phyloP scores from a whole-genome alignment of 1,140 invertebrate genomes.

The Rhynchophorus ferrugineus region DNA sequence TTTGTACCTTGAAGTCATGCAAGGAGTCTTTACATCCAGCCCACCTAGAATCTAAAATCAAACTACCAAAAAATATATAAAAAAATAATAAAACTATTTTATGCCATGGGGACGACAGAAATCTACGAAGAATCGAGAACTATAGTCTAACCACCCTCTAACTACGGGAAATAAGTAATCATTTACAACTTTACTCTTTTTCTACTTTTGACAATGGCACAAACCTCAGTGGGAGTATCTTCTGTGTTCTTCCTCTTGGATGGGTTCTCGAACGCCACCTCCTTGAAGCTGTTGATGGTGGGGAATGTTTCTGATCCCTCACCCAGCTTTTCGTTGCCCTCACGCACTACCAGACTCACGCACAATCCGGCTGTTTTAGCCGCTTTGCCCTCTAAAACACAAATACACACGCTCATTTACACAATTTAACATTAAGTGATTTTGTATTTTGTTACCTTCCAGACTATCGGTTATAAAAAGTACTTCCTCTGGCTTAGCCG shows the following conservation, averaged over 20 bases:
- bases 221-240: conserved; percentile 27
- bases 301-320: conserved; percentile 51
- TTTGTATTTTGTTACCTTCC: conserved; percentile 64
- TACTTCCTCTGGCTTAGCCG: conserved; percentile 54
- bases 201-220: conserved; percentile 16
- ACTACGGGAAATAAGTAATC: no score
- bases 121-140: background rate
- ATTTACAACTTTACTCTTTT: conserved; percentile 1
- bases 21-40: no score
- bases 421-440: no score
- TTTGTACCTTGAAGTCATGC: no score
- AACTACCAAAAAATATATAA: no score
- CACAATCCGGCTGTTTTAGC: conserved; percentile 65
- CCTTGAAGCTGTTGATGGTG: conserved; percentile 51
- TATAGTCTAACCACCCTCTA: background rate
- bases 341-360: conserved; percentile 60
- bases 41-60: no score
- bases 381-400: conserved; percentile 61
- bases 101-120: background rate
- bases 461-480: conserved; percentile 78
- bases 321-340: conserved; percentile 64
- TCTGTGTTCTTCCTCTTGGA: conserved; percentile 34
- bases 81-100: no score
- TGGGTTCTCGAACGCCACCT: conserved; percentile 32
- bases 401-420: background rate